Conservation (phyloP, 1,140 invertebrate species). For the Plodia interpunctella region DNA sequence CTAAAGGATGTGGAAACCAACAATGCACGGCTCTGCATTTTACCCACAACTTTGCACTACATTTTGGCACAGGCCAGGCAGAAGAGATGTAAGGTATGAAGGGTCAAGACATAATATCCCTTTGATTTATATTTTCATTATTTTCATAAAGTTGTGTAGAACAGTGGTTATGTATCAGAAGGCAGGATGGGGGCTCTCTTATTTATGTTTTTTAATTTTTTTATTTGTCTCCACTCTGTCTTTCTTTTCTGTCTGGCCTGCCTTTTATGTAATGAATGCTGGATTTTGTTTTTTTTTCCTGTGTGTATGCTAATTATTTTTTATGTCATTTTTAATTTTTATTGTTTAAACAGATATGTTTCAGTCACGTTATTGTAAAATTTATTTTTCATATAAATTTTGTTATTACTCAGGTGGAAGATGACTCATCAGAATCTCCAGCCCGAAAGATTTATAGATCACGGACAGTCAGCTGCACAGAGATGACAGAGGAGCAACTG, state of each 20-base stretch:
- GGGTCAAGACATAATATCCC: conserved; percentile 2
- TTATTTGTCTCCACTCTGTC: background rate
- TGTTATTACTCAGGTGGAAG: conserved; percentile 54
- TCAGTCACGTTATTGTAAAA: background rate
- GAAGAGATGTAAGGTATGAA: conserved; percentile 2
- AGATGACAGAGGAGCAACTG: conserved; percentile 81
- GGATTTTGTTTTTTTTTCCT: conserved; percentile 7
- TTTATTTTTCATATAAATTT: background rate
- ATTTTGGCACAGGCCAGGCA: conserved; percentile 1
- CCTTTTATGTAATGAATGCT: conserved; percentile 1
- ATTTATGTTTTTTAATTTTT: background rate
- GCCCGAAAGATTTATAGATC: conserved; percentile 65
- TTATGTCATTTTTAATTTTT: background rate
- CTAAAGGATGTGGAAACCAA: background rate
- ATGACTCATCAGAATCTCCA: conserved; percentile 60
- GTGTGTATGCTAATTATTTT: conserved; percentile 11
- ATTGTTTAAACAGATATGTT: background rate
- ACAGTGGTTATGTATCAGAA: background rate
- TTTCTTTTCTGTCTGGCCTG: conserved; percentile 5
- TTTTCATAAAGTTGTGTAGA: background rate
- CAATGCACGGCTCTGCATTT: background rate
- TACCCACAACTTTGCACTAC: background rate
- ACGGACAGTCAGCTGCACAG: conserved; percentile 74
- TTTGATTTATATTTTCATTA: background rate
- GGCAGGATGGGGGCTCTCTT: background rate